Base-by-base conservation (phyloP, 2,113 vertebrate species). In the Sinocyclocheilus maitianheensis region DNA sequence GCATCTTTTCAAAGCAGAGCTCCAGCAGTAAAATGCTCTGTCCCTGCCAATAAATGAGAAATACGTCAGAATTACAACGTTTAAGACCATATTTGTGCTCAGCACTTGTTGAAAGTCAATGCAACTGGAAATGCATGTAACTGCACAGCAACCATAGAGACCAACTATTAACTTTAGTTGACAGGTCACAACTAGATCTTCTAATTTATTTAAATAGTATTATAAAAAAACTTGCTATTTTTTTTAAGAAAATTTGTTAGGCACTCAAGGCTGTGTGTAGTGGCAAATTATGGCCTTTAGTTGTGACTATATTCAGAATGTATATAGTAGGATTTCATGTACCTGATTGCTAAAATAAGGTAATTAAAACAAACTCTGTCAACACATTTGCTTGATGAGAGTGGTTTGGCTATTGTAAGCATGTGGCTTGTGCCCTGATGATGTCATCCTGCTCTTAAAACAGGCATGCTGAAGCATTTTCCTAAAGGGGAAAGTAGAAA, bases 391-490 rank as follows among this genome's bases (percentile, higher is more conserved):
- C 24, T 69, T 18, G 34, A 9, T 0, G 22, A 48, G 40, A 75
- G 13, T 48, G 22, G 14, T 22, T 72, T 11, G 8, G 69, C 69
- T 40, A 10, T 5, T 75, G 40, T 48, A 46, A 14, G 20, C 43
- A 24, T 75, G 40, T 75, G 72, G 72, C 24, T 24, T 48, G 22
- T 75, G 12, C 11, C 24, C 20, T 48, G 40, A 46, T 74, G 37
- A 75, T 75, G 72, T 75, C 40, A 75, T 5, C 0, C 40, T 24
- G 40, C 22, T 24, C 22, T 40, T 74, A 24, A 74, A 74, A 75
- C 72, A 75, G 37, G 46, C 71, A 74, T 8, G 7, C 71, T 46
- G 37, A 74, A n/a, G 71, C 72, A 75, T 3, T 75, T 75, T 74
- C 71, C 40, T 1, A 48, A 46, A 34, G 30, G 40, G 22, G 11